Evolutionary conservation across 1,140 invertebrate genomes (phyloP).

Genomic region (Dinothrombium tinctorium): DNA sequence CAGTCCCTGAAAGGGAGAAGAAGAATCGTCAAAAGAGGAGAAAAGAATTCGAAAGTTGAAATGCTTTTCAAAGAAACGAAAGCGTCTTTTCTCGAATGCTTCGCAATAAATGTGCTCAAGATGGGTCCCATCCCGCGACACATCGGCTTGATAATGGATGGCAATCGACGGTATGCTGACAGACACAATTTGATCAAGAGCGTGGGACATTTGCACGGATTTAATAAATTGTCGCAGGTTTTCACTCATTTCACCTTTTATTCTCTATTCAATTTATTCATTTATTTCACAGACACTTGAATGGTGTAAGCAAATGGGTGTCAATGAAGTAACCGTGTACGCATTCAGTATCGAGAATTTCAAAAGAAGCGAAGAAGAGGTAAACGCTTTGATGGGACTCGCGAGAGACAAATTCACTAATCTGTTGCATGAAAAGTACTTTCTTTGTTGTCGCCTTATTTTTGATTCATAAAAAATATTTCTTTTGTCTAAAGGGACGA

Average conservation of each 20-base stretch:
- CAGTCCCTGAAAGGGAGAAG: no score
- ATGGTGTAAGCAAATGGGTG: constrained; percentile 46
- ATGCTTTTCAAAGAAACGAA: constrained; percentile 6
- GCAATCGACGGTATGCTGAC: constrained; percentile 78
- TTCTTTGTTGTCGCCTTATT: not conserved
- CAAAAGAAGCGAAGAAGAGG: constrained; percentile 74
- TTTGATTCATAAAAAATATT: no score
- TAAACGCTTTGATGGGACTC: constrained; percentile 63
- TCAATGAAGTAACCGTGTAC: constrained; percentile 84
- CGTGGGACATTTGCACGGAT: constrained; percentile 74
- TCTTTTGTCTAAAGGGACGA: constrained; percentile 36
- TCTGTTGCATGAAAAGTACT: constrained; percentile 10
- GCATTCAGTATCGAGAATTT: constrained; percentile 99
- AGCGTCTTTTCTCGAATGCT: constrained; percentile 11
- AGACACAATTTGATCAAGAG: constrained; percentile 47
- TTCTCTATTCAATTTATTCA: not conserved
- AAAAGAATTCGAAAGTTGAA: no score
- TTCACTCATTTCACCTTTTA: not conserved
- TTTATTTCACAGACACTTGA: constrained; percentile 40
- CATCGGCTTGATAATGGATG: constrained; percentile 96
- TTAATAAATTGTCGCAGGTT: constrained; percentile 71
- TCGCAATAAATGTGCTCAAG: constrained; percentile 13
- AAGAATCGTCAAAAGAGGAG: no score
- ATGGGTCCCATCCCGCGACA: constrained; percentile 58
- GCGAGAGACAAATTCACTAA: constrained; percentile 75